Conservation (phyloP, 2,113 vertebrate species). For the Maccullochella peelii region DNA sequence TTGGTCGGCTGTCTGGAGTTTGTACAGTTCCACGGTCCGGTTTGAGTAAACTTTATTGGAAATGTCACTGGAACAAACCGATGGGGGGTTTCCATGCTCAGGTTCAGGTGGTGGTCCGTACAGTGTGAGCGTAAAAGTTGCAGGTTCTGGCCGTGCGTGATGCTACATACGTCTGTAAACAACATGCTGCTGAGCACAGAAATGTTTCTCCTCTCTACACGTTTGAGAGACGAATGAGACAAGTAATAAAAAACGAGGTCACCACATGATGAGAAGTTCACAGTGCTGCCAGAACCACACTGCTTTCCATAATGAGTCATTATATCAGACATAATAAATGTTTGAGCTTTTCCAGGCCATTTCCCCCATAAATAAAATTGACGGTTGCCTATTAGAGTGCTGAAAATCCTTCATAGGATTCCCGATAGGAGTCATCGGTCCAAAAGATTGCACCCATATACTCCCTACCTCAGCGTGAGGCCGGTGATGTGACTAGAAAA, state of each 20-base stretch:
- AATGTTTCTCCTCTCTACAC: too few species aligned
- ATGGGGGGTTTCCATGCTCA: too few species aligned
- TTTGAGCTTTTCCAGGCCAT: constrained; percentile 29
- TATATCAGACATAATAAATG: constrained; percentile 16
- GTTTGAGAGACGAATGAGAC: background rate
- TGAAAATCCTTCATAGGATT: background rate
- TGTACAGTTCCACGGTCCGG: too few species aligned
- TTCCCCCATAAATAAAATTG: constrained; percentile 22
- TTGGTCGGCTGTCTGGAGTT: too few species aligned
- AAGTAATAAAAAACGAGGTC: background rate
- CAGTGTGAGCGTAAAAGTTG: too few species aligned
- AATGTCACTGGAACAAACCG: too few species aligned
- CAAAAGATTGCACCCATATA: background rate
- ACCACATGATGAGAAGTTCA: background rate
- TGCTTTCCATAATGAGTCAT: constrained; percentile 28
- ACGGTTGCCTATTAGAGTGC: background rate
- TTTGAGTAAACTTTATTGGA: too few species aligned
- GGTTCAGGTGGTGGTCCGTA: too few species aligned
- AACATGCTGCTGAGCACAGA: accelerated
- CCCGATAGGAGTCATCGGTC: constrained; percentile 15
- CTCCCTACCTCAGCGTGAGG: background rate
- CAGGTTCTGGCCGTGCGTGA: background rate
- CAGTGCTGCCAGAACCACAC: accelerated
- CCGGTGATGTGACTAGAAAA: background rate
- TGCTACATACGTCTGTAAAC: background rate